Evolutionary conservation across 2,888 invertebrate genomes (phyloP).

Genomic region (Clostera curtula): DNA sequence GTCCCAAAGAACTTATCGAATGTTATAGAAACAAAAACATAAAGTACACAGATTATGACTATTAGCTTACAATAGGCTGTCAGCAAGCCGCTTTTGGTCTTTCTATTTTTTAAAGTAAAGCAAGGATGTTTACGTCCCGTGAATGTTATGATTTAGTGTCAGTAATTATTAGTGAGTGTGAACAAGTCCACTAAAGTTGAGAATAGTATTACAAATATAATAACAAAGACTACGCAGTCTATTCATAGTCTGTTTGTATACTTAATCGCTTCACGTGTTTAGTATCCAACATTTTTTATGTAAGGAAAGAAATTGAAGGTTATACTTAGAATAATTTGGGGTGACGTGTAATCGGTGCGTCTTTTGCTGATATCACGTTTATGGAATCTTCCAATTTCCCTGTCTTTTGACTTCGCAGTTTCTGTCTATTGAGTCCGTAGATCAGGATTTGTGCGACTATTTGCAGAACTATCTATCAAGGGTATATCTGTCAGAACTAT

Average conservation of each 20-base stretch:
- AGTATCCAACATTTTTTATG: slow-evolving; percentile 29
- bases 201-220: slow-evolving; percentile 65
- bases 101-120: slow-evolving; percentile 47
- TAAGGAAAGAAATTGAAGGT: slow-evolving; percentile 14
- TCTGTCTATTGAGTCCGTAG: slow-evolving; percentile 24
- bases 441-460: slow-evolving; percentile 42
- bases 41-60: slow-evolving; percentile 59
- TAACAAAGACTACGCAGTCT: slow-evolving; percentile 57
- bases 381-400: slow-evolving; percentile 1
- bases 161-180: slow-evolving; percentile 70
- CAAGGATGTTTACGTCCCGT: slow-evolving; percentile 69
- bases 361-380: slow-evolving; percentile 12
- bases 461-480: slow-evolving; percentile 62
- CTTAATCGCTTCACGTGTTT: slow-evolving; percentile 40
- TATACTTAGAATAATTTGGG: slow-evolving; percentile 9
- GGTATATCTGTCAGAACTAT: slow-evolving; percentile 65
- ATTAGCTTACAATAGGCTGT: slow-evolving; percentile 65
- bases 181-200: slow-evolving; percentile 63
- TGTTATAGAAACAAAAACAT: slow-evolving; percentile 42
- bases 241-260: slow-evolving; percentile 56
- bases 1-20: slow-evolving; percentile 52
- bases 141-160: slow-evolving; percentile 68
- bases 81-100: slow-evolving; percentile 59
- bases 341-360: slow-evolving; percentile 7
- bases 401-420: slow-evolving; percentile 12